phyloP scores from a whole-genome alignment of 2,888 invertebrate species.

The Muschampia plurimacula region DNA sequence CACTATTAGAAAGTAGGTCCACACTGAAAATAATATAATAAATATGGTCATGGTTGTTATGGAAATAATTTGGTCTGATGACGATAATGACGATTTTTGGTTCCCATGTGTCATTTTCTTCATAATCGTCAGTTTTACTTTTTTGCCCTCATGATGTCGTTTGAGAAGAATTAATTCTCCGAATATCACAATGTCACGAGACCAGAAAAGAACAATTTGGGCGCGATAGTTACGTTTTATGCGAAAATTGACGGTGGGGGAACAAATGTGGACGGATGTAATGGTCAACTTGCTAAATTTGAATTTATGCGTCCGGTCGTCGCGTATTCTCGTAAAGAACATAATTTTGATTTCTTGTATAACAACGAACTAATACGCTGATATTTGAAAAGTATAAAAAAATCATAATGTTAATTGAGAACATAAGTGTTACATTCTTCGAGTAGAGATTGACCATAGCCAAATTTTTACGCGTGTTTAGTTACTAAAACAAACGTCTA shows the following conservation, averaged over 20 bases:
- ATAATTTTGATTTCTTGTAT: not conserved
- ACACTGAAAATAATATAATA: no score
- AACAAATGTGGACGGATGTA: constrained; percentile 57
- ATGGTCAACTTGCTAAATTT: constrained; percentile 70
- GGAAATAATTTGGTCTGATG: no score
- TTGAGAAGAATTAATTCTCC: not conserved
- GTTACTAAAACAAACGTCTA: no score
- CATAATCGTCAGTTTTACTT: no score
- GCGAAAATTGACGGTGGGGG: constrained; percentile 53
- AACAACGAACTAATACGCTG: not conserved
- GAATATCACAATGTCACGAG: constrained; percentile 41
- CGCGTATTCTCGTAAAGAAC: constrained; percentile 25
- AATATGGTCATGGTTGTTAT: no score
- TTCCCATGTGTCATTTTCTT: not conserved
- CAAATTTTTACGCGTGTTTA: no score
- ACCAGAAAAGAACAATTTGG: constrained; percentile 53
- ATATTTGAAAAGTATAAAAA: not conserved
- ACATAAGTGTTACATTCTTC: no score
- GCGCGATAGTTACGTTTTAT: constrained; percentile 45
- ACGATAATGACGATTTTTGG: not conserved
- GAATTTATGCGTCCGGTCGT: constrained; percentile 76
- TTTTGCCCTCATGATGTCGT: not conserved
- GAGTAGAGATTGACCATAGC: no score
- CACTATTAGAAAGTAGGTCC: no score
- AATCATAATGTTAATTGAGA: no score